phyloP scores from a whole-genome alignment of 92 coral and sea anemone genomes.

The Plumapathes pennacea region DNA sequence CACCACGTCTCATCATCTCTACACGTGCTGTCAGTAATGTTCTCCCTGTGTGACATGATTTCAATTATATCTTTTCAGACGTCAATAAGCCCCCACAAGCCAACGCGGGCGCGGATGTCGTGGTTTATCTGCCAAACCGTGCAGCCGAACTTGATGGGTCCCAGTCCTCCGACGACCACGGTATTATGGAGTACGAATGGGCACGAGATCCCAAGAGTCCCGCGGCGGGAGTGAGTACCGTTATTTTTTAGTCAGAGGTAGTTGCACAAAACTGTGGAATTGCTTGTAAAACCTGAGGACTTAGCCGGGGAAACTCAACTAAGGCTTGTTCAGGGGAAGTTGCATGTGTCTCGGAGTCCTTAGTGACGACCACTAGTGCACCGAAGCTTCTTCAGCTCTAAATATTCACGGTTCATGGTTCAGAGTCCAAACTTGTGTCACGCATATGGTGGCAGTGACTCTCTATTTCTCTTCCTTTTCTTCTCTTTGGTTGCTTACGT shows the following conservation, averaged over 20 bases:
- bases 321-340: no score
- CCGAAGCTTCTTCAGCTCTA: no score
- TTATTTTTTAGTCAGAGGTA: no score
- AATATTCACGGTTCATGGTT: neutral
- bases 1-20: no score
- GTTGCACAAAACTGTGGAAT: no score
- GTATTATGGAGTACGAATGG: conserved; percentile 81
- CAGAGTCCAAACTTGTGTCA: neutral
- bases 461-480: neutral
- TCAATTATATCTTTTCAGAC: conserved; percentile 59
- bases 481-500: neutral
- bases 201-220: conserved; percentile 92
- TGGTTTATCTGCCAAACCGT: conserved; percentile 91
- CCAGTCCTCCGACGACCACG: conserved; percentile 85
- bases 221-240: conserved; percentile 97
- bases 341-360: no score
- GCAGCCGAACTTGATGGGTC: conserved; percentile 94
- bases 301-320: no score
- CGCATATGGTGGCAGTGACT: neutral
- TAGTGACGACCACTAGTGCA: no score
- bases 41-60: no score
- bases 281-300: no score
- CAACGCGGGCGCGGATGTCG: conserved; percentile 90
- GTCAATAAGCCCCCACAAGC: conserved; percentile 82
- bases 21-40: no score